A percentile compares a stretch with the other conserved stretches of the same genome.
phyloP scores from a whole-genome alignment of 1,140 invertebrate species.

The Sesamia nonagrioides region DNA sequence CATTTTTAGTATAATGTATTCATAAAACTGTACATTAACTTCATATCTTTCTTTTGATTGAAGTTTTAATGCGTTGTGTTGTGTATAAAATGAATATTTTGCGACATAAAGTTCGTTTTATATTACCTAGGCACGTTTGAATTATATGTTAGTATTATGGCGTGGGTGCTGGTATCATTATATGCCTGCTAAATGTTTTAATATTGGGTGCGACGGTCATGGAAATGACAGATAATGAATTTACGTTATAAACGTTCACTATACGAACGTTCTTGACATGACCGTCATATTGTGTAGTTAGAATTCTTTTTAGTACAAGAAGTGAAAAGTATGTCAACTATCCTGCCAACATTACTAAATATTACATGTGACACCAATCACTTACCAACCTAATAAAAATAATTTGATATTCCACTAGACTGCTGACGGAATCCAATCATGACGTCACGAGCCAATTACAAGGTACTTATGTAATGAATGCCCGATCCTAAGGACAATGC shows the following conservation, averaged over 20 bases:
- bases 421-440: not conserved
- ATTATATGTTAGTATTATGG: not conserved
- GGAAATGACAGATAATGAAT: too few relatives aligned
- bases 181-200: not conserved
- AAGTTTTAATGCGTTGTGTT: not conserved
- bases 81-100: not conserved
- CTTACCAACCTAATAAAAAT: slow-evolving; percentile 2
- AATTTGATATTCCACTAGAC: not conserved
- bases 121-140: not conserved
- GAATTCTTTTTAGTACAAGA: too few relatives aligned
- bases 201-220: too few relatives aligned
- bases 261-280: too few relatives aligned
- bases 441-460: not conserved
- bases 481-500: slow-evolving; percentile 40
- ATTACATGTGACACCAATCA: not conserved
- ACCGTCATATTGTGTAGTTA: too few relatives aligned
- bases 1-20: not conserved
- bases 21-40: not conserved
- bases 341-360: not conserved
- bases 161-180: not conserved
- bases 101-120: not conserved
- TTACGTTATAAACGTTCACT: too few relatives aligned
- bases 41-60: not conserved
- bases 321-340: too few relatives aligned
- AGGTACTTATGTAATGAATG: slow-evolving; percentile 38